Conservation (phyloP, 1,140 invertebrate genomes). For the Batillaria attramentaria region DNA sequence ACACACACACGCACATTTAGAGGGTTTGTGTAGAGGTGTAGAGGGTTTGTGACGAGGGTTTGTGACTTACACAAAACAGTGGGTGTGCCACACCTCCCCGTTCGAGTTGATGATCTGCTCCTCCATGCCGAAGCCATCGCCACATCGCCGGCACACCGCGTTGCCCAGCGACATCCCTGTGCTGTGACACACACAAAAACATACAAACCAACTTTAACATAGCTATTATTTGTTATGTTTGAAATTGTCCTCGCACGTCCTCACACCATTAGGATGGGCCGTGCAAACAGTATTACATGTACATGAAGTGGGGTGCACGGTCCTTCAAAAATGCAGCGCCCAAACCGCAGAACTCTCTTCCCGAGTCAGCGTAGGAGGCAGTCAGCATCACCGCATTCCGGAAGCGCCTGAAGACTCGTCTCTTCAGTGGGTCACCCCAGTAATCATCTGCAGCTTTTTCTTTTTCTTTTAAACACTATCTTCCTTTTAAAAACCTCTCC, state of each 20-base stretch:
- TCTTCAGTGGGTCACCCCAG: no score
- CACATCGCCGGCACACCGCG: conserved; percentile 93
- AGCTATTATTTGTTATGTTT: neutral
- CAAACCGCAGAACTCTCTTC: no score
- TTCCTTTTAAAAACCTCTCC: no score
- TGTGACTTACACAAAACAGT: conserved; percentile 97
- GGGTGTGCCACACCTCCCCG: conserved; percentile 98
- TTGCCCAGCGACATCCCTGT: conserved; percentile 87
- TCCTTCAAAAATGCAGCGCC: no score
- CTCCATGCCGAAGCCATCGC: conserved; percentile 91
- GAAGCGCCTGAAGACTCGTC: no score
- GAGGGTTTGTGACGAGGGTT: conserved; percentile 10
- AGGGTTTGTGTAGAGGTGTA: neutral
- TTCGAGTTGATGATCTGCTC: conserved; percentile 99
- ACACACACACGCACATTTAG: neutral
- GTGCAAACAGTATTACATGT: neutral
- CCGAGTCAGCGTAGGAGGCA: no score
- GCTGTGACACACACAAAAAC: conserved; percentile 73
- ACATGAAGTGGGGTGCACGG: no score
- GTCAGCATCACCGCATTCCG: no score
- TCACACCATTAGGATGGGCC: neutral
- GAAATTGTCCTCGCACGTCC: no score
- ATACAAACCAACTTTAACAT: no score
- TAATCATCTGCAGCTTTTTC: no score
- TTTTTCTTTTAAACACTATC: no score